Evolutionary conservation across 2,113 vertebrate genomes (phyloP), one percentile per base, ranked within the genome.

Genomic region (Scatophagus argus): DNA sequence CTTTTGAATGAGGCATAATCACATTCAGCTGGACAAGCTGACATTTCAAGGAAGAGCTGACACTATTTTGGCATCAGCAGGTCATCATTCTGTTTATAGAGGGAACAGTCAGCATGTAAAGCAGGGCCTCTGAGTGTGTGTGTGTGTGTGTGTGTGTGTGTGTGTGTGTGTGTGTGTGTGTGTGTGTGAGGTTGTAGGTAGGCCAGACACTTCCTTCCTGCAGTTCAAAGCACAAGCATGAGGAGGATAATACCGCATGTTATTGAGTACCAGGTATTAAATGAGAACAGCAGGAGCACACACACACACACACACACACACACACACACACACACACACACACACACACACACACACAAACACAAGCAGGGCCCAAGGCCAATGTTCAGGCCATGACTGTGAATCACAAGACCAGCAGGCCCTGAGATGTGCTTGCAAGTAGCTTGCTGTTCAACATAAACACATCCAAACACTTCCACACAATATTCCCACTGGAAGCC

Each of bases 331-430:
- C n/a, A 23, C 25, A 32, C 46, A 41, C 49, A 21, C 21, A 32
- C 73, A 21, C 51, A 21, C 47, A 58, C 71, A 55, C 46, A 32
- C 54, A 27, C 55, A 34, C n/a, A 23, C 8, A n/a, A n/a, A n/a
- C 10, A 65, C 52, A 32, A 61, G 56, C 41, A 1, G 10, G 4
- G 72, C 76, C 64, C 0, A 19, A 81, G 74, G 81, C 81, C 84
- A 41, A 25, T 4, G 55, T 70, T 68, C 56, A 61, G 46, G 32
- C n/a, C 1, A 4, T 82, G 85, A 83, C 73, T 85, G 49, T 78
- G 58, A 52, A 69, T 83, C 88, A 89, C 79, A 85, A 75, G 85
- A 87, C 72, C 43, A 55, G 79, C 49, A 51, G 65, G 51, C 23
- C 21, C 3, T 34, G 69, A 62, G 55, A 71, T 39, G 29, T 6